Evolutionary conservation across 2,888 invertebrate species (phyloP).

Genomic region (Clitarchus hookeri): DNA sequence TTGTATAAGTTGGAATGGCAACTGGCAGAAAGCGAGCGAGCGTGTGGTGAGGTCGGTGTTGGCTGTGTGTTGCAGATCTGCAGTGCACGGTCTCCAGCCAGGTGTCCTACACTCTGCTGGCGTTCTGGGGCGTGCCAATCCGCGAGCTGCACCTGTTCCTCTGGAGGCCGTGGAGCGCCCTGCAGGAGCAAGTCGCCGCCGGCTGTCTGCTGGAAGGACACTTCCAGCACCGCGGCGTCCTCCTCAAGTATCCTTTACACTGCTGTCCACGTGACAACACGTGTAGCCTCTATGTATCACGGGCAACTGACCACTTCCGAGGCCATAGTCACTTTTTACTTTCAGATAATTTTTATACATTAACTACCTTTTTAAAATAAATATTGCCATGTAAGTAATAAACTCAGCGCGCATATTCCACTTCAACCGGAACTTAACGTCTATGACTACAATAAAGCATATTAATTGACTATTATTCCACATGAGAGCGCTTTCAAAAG

Average conservation of each 20-base stretch:
- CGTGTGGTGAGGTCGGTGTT: not conserved
- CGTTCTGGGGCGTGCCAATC: slow-evolving; percentile 80
- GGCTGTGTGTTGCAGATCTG: slow-evolving; percentile 63
- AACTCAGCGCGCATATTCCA: too few species aligned
- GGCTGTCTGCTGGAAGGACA: slow-evolving; percentile 63
- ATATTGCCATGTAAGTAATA: too few species aligned
- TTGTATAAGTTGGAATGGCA: slow-evolving; percentile 11
- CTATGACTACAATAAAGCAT: too few species aligned
- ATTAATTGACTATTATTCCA: too few species aligned
- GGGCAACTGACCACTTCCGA: not conserved
- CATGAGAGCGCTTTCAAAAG: too few species aligned
- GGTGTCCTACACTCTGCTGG: slow-evolving; percentile 72
- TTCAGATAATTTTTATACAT: too few species aligned
- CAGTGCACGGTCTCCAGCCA: slow-evolving; percentile 76
- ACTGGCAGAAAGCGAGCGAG: slow-evolving; percentile 8
- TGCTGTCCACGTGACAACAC: not conserved
- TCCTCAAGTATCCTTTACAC: slow-evolving; percentile 46
- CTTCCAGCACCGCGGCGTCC: slow-evolving; percentile 48
- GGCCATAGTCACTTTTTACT: too few species aligned
- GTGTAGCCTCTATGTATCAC: not conserved
- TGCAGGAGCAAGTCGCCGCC: slow-evolving; percentile 66
- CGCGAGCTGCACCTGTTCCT: slow-evolving; percentile 74
- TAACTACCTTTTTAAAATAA: too few species aligned
- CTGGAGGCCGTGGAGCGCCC: slow-evolving; percentile 71
- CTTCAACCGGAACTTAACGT: too few species aligned